Evolutionary conservation across 1,140 invertebrate species (phyloP), one percentile per base, ranked within the genome.

Genomic region (Amyelois transitella): DNA sequence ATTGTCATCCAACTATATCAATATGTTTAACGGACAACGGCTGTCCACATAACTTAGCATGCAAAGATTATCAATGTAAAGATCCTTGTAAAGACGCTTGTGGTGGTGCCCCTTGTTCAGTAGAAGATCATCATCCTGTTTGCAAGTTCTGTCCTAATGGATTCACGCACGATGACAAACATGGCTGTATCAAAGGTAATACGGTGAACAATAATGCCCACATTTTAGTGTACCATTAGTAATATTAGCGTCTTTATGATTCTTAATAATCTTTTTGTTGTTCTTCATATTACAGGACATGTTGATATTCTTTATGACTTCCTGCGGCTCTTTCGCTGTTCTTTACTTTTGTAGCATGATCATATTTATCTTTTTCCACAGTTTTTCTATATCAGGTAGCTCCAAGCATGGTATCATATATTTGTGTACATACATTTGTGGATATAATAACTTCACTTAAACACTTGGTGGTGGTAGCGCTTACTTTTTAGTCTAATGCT

Each of bases 161-260:
- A 91, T 96, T 94, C 91, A 92, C 93, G 90, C 92, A 94, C 88
- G 95, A 96, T 90, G 91, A 93, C 86, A 94, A 93, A 92, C 94
- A 94, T 91, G 96, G 95, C 94, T 97, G 96, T 92, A 92, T 95
- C 89, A 96, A 96, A 97, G 96, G 96, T 97, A 97, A 95, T 80
- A 68, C 56, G 63, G 60, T 72, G 69, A 78, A 54, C 62, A 73
- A 62, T 74, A 71, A 64, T 49, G 62, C 53, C 53, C 59, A 58
- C 71, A 69, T 76, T 74, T 75, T 77, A 77, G 58, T 68, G 64
- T 78, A 68, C 64, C 68, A 72, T 48, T 75, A 77, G 77, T 74
- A 79, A 72, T 77, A 69, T 75, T 77, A 73, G 75, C 53, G 66
- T 75, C 63, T 77, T 51, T 77, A 76, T 69, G 69, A 76, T 77